Evolutionary conservation across 2,797 vertebrate genomes (phyloP).

Genomic region (Miopithecus talapoin): DNA sequence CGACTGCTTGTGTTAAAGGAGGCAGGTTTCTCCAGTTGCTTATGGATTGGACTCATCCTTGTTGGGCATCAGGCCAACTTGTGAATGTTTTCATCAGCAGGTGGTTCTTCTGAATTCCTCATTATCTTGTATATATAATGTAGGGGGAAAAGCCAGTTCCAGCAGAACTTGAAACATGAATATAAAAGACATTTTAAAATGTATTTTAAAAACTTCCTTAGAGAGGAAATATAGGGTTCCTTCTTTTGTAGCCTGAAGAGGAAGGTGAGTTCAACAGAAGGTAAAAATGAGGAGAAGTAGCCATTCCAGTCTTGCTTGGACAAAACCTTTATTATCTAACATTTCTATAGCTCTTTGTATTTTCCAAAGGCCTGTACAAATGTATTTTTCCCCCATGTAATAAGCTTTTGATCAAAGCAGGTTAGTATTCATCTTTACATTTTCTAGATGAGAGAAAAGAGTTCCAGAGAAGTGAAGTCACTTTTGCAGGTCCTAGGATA

Average conservation of each 20-base stretch:
- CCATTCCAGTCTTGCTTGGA: slow-evolving; percentile 31
- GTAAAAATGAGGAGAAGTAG: slow-evolving; percentile 44
- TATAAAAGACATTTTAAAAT: slow-evolving; percentile 49
- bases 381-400: neutral
- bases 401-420: slow-evolving; percentile 59
- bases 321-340: slow-evolving; percentile 57
- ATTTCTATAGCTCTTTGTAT: slow-evolving; percentile 58
- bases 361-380: slow-evolving; percentile 65
- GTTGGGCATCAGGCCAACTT: slow-evolving; percentile 49
- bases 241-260: slow-evolving; percentile 53
- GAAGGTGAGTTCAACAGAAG: slow-evolving; percentile 56
- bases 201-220: neutral
- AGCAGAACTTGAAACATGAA: slow-evolving; percentile 53
- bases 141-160: neutral
- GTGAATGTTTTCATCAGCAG: slow-evolving; percentile 67
- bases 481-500: neutral
- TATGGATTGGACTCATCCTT: slow-evolving; percentile 69
- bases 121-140: slow-evolving; percentile 16
- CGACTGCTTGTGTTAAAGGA: slow-evolving; percentile 68
- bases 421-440: slow-evolving; percentile 60
- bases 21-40: slow-evolving; percentile 67
- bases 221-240: slow-evolving; percentile 4
- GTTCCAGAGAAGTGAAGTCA: slow-evolving; percentile 59
- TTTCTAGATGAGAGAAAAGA: slow-evolving; percentile 64
- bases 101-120: slow-evolving; percentile 57